Conservation (phyloP, 2,888 invertebrate genomes). For the Argyra leucocephala region DNA sequence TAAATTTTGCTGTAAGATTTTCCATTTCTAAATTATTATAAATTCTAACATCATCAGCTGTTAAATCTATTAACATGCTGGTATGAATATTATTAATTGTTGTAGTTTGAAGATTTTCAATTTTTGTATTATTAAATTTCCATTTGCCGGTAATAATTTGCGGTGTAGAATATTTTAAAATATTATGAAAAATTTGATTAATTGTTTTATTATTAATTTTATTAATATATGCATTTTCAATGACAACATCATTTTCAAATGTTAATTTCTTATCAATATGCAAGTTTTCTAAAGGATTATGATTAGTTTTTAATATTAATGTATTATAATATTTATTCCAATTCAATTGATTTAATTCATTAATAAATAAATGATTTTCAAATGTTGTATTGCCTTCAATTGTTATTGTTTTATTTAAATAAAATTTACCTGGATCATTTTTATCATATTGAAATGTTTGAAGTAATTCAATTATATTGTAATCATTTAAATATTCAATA, state of each 20-base stretch:
- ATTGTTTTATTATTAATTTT: neutral
- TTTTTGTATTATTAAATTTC: neutral
- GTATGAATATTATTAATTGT: neutral
- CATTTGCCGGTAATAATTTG: neutral
- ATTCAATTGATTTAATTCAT: constrained; percentile 28
- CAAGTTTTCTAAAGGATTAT: neutral
- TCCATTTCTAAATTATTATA: neutral
- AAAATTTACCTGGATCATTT: constrained; percentile 21
- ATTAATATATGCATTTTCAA: neutral
- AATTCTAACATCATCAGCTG: neutral
- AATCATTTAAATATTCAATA: constrained; percentile 33
- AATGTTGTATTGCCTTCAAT: constrained; percentile 35
- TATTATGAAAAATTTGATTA: neutral
- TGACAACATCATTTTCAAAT: constrained; percentile 26
- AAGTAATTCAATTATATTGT: constrained; percentile 31
- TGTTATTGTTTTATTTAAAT: constrained; percentile 34
- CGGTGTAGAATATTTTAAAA: neutral
- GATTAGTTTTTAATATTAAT: constrained; percentile 25
- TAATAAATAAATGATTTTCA: constrained; percentile 26
- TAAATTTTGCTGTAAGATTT: neutral
- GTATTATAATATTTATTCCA: constrained; percentile 30
- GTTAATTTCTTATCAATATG: constrained; percentile 28
- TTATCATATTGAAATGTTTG: constrained; percentile 23
- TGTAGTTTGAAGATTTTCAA: neutral
- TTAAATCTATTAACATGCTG: neutral